Evolutionary conservation across 2,113 vertebrate species (phyloP).

Genomic region (Dendropsophus ebraccatus): DNA sequence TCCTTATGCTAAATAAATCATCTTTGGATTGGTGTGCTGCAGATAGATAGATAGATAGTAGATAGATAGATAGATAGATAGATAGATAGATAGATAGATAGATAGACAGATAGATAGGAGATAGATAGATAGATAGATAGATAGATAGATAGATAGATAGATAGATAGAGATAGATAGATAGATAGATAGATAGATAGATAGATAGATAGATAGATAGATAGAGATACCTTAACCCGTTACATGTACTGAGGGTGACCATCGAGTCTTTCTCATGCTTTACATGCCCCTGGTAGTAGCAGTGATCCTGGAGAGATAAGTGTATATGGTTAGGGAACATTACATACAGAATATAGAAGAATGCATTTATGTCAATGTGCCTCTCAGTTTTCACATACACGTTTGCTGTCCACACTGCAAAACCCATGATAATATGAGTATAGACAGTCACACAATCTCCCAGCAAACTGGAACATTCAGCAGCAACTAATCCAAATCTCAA

Average conservation of each 20-base stretch:
- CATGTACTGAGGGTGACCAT: slow-evolving; percentile 78
- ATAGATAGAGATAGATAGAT: not conserved
- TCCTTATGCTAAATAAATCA: too few species aligned
- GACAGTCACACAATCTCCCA: not conserved
- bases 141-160: not conserved
- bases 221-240: slow-evolving; percentile 75
- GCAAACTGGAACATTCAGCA: not conserved
- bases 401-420: not conserved
- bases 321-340: not conserved
- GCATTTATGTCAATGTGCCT: not conserved
- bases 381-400: not conserved
- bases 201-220: not conserved
- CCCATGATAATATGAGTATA: not conserved
- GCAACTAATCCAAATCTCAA: not conserved
- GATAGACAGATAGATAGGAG: too few species aligned
- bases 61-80: too few species aligned
- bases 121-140: too few species aligned
- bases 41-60: too few species aligned
- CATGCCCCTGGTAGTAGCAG: slow-evolving; percentile 79
- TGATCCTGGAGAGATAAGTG: slow-evolving; percentile 71
- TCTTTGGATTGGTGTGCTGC: too few species aligned
- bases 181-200: not conserved
- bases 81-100: too few species aligned
- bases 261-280: slow-evolving; percentile 72
- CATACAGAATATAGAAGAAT: not conserved